phyloP scores from a whole-genome alignment of 2,797 vertebrate genomes.

The Enteromius argenteus region DNA sequence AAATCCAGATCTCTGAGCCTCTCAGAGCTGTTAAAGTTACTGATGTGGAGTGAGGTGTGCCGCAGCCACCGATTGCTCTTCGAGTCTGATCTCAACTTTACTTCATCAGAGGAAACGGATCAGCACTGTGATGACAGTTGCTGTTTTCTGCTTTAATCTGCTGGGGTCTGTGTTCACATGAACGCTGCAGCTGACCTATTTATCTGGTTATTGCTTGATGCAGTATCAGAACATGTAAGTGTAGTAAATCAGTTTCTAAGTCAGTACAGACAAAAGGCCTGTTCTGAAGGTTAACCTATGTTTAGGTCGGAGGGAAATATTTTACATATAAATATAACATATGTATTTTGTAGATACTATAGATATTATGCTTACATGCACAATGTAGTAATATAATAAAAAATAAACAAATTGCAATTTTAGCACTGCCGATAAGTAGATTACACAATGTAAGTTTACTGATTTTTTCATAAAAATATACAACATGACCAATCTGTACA shows the following conservation, averaged over 20 bases:
- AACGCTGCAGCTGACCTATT: constrained; percentile 1
- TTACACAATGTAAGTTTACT: background rate
- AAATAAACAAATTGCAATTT: background rate
- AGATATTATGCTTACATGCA: background rate
- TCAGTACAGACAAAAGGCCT: background rate
- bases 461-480: background rate
- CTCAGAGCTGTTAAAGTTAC: constrained; percentile 12
- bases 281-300: too few species aligned
- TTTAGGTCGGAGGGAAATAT: background rate
- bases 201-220: constrained; percentile 2
- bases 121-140: background rate
- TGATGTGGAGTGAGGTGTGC: background rate
- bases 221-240: background rate
- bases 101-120: constrained; percentile 1
- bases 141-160: constrained; percentile 23
- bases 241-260: background rate
- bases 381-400: background rate
- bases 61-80: background rate
- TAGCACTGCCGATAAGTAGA: background rate
- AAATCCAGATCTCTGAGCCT: constrained; percentile 15
- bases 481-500: background rate
- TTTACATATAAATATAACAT: background rate
- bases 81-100: constrained; percentile 5
- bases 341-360: background rate
- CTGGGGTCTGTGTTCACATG: background rate